phyloP scores from a whole-genome alignment of 2,888 invertebrate species.

The Leptinotarsa rubiginosa region DNA sequence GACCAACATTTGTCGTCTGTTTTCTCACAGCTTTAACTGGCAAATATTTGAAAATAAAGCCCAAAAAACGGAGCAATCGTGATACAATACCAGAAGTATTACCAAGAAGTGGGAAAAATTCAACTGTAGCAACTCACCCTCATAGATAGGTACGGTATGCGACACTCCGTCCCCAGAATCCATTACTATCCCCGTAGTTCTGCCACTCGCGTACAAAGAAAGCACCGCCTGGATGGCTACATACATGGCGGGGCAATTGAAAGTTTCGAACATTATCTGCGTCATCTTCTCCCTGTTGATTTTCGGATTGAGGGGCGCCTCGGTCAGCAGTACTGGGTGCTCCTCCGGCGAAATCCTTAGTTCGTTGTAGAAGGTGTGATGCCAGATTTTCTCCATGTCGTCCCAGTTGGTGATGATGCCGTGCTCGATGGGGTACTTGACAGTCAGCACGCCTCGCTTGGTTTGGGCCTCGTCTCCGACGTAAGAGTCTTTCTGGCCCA shows the following conservation, averaged over 20 bases:
- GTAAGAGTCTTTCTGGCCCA: constrained; percentile 68
- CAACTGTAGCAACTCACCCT: constrained; percentile 64
- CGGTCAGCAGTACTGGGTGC: constrained; percentile 81
- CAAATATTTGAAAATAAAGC: too few species aligned
- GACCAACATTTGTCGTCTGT: too few species aligned
- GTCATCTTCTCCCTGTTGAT: constrained; percentile 87
- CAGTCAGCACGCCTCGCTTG: constrained; percentile 69
- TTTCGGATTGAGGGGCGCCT: constrained; percentile 84
- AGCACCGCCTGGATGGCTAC: constrained; percentile 81
- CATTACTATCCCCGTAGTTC: constrained; percentile 80
- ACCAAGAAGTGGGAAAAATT: too few species aligned
- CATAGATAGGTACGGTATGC: constrained; percentile 81
- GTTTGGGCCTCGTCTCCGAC: constrained; percentile 73
- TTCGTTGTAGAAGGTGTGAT: constrained; percentile 86
- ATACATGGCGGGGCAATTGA: constrained; percentile 74
- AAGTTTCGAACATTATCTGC: constrained; percentile 73
- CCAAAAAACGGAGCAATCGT: too few species aligned
- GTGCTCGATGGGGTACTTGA: constrained; percentile 82
- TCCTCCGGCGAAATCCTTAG: constrained; percentile 83
- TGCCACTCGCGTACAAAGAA: constrained; percentile 79
- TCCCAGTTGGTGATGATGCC: constrained; percentile 86
- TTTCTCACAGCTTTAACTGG: too few species aligned
- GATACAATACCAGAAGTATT: too few species aligned
- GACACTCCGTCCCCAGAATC: constrained; percentile 81
- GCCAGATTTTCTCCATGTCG: constrained; percentile 91